phyloP scores from a whole-genome alignment of 2,888 invertebrate genomes.

The Oscheius sp. region DNA sequence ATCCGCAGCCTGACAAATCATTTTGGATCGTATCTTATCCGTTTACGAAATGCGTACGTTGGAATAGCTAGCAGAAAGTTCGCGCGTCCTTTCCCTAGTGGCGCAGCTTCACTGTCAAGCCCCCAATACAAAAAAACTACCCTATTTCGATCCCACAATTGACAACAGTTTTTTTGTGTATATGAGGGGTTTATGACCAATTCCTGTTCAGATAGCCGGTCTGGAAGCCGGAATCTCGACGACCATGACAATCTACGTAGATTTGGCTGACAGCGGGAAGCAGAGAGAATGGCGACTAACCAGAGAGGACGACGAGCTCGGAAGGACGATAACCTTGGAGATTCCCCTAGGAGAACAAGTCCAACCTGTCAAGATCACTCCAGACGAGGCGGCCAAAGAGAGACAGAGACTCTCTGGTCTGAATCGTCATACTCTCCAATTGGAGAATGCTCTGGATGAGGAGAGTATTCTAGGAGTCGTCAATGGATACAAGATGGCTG shows the following conservation, averaged over 20 bases:
- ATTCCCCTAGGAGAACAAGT: conserved; percentile 60
- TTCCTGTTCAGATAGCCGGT: conserved; percentile 1
- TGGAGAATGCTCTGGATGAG: conserved; percentile 31
- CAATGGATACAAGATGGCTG: conserved; percentile 39
- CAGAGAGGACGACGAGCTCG: conserved; percentile 37
- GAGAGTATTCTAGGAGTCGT: conserved; percentile 31
- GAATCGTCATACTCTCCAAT: conserved; percentile 47
- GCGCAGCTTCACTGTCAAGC: too few relatives aligned
- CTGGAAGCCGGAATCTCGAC: conserved; percentile 19
- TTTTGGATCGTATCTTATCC: too few relatives aligned
- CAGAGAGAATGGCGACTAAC: conserved; percentile 47
- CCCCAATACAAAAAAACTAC: too few relatives aligned
- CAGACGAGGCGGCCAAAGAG: conserved; percentile 48
- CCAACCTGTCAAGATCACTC: conserved; percentile 50
- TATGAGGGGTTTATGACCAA: too few relatives aligned
- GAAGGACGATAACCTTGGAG: conserved; percentile 48
- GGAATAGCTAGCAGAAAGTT: too few relatives aligned
- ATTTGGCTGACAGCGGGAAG: conserved; percentile 46
- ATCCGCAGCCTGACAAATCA: too few relatives aligned
- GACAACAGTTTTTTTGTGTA: too few relatives aligned
- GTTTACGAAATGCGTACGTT: too few relatives aligned
- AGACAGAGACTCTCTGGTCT: conserved; percentile 49
- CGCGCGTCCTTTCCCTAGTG: too few relatives aligned
- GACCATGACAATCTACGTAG: conserved; percentile 33
- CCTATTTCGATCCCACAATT: too few relatives aligned